These are phyloP conservation scores for Artibeus lituratus DNA, from an alignment of 2,797 vertebrate genomes.

Conservation along the genomic window DNA sequence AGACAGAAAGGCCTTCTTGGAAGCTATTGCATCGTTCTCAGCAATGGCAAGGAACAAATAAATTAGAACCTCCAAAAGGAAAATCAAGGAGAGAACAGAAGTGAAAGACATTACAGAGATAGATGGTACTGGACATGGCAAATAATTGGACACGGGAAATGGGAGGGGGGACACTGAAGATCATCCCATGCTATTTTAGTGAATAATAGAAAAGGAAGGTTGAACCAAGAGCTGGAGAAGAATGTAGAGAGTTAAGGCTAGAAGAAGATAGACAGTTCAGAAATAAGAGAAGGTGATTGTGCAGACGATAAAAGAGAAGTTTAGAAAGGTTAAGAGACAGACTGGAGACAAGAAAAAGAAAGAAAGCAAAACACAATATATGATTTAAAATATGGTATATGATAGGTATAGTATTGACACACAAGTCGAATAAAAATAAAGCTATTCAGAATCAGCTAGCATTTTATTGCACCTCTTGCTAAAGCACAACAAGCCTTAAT, in stretches of 20 bases:
- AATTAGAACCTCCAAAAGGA: background rate
- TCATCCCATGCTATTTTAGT: background rate
- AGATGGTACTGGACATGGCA: background rate
- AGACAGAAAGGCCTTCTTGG: background rate
- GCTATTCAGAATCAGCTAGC: background rate
- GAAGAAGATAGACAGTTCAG: background rate
- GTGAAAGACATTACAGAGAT: background rate
- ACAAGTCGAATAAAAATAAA: constrained; percentile 28
- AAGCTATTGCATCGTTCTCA: background rate
- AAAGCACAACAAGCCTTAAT: background rate
- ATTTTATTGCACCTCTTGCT: constrained; percentile 7
- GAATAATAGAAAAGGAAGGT: background rate
- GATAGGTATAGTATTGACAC: background rate
- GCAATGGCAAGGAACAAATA: background rate
- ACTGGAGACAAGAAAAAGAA: background rate
- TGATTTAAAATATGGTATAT: background rate
- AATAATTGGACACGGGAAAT: background rate
- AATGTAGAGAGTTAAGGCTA: background rate
- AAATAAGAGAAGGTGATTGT: background rate
- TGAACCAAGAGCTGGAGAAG: background rate
- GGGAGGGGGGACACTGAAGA: background rate
- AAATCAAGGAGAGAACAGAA: background rate
- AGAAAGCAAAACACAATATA: background rate
- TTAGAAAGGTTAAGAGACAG: background rate
- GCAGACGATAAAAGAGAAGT: background rate